phyloP scores from a whole-genome alignment of 2,113 vertebrate genomes.

The Bungarus multicinctus region DNA sequence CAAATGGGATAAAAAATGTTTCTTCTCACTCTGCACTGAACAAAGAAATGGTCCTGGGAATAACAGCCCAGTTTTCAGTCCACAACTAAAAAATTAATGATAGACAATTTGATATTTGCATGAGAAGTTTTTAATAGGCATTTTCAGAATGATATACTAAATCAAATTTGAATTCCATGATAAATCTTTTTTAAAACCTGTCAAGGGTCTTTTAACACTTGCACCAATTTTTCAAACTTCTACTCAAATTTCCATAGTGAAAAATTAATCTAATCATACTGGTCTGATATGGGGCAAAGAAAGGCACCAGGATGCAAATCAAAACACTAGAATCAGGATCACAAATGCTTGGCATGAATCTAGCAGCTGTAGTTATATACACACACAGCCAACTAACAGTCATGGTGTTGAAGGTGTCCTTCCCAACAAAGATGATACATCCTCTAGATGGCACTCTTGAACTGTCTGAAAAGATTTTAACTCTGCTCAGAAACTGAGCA shows the following conservation, averaged over 20 bases:
- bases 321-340: not conserved
- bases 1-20: not conserved
- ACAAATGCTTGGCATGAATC: not conserved
- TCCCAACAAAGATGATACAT: accelerated
- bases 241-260: not conserved
- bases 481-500: not conserved
- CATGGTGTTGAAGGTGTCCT: accelerated
- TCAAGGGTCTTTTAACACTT: not conserved
- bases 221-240: not conserved
- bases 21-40: not conserved
- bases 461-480: not conserved
- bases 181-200: not conserved
- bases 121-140: not conserved
- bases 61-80: not conserved
- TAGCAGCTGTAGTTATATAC: not conserved
- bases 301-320: not conserved
- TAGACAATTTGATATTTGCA: not conserved
- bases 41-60: not conserved
- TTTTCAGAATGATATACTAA: not conserved
- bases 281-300: not conserved
- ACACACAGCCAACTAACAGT: too few relatives aligned
- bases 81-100: not conserved
- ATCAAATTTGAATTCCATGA: not conserved
- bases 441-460: slow-evolving; percentile 45
- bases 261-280: not conserved